Evolutionary conservation across 2,888 invertebrate genomes (phyloP).

Genomic region (Chymomyza amoena): DNA sequence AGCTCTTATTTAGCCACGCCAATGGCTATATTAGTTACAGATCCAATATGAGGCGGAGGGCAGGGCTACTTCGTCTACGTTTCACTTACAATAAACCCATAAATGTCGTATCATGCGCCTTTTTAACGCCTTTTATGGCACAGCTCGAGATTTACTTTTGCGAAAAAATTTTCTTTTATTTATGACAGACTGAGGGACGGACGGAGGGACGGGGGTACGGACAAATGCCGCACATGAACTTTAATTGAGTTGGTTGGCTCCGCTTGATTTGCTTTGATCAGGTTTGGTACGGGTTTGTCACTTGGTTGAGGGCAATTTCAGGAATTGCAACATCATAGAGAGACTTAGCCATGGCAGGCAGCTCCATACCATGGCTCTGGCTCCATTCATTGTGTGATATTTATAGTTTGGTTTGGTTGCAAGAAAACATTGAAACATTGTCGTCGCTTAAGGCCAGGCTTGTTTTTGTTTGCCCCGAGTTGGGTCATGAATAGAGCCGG

Average conservation of each 20-base stretch:
- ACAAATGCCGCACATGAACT: conserved; percentile 20
- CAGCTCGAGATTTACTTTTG: background rate
- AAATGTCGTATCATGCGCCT: conserved; percentile 7
- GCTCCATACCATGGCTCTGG: conserved; percentile 10
- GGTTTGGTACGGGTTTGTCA: background rate
- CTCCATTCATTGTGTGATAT: conserved; percentile 31
- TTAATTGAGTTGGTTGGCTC: conserved; percentile 28
- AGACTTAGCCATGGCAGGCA: conserved; percentile 55
- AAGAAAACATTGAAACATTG: conserved; percentile 18
- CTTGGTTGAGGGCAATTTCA: background rate
- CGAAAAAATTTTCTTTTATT: conserved; percentile 15
- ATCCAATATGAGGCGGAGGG: background rate
- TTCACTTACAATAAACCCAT: background rate
- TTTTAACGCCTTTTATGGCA: conserved; percentile 4
- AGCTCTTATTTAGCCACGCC: background rate
- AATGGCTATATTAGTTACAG: background rate
- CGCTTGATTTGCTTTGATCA: background rate
- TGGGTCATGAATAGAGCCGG: background rate
- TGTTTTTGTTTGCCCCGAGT: background rate
- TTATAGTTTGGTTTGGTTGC: conserved; percentile 21
- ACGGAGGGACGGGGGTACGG: background rate
- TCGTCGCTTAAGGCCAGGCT: background rate
- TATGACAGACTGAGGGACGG: conserved; percentile 20
- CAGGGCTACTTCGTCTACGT: background rate
- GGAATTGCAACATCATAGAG: conserved; percentile 21